phyloP scores from a whole-genome alignment of 2,797 vertebrate genomes.

The Hafferia zeledoni region DNA sequence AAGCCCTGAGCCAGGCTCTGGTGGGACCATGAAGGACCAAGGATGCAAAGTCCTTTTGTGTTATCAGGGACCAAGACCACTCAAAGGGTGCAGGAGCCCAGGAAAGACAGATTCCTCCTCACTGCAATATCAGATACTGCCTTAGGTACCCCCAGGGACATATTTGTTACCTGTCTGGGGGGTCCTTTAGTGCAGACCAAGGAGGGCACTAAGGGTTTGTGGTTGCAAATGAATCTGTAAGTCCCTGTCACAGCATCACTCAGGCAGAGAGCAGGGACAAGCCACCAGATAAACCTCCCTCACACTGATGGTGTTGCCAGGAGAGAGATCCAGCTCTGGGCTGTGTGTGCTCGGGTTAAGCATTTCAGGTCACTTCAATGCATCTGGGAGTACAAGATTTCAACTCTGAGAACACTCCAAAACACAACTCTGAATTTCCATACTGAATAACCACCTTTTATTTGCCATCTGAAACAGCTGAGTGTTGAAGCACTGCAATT shows the following conservation, averaged over 20 bases:
- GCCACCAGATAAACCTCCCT: background rate
- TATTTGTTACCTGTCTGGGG: background rate
- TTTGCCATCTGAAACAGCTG: background rate
- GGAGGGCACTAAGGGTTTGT: background rate
- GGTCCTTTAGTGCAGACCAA: background rate
- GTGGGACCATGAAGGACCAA: background rate
- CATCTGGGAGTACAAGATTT: background rate
- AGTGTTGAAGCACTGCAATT: background rate
- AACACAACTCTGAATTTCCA: background rate
- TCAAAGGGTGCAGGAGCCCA: background rate
- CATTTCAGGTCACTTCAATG: background rate
- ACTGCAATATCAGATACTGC: background rate
- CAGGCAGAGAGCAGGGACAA: background rate
- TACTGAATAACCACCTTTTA: background rate
- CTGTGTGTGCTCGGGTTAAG: background rate
- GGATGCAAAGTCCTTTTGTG: background rate
- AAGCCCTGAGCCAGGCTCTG: background rate
- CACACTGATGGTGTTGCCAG: accelerated
- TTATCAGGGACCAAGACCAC: no score
- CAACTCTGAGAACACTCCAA: background rate
- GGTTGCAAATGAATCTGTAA: background rate
- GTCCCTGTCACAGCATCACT: background rate
- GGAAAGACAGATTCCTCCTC: background rate
- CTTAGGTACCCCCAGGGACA: background rate
- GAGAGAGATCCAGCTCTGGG: background rate